Evolutionary conservation across 2,797 vertebrate species (phyloP).

Genomic region (Micrastur ruficollis): DNA sequence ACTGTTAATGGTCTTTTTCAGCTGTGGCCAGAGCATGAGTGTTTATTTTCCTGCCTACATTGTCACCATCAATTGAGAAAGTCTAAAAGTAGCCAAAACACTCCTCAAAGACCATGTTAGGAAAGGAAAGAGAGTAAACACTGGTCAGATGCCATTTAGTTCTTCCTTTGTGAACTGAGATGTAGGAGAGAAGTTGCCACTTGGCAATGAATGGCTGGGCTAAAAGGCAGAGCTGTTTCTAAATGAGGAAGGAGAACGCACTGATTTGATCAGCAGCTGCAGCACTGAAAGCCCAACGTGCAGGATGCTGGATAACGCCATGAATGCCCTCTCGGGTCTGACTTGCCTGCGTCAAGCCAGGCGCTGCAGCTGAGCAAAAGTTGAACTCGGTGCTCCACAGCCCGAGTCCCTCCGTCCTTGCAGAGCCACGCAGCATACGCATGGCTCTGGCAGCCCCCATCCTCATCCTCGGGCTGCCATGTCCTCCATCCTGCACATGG

Average conservation of each 20-base stretch:
- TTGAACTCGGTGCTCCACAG: fast-evolving
- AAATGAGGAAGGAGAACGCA: background rate
- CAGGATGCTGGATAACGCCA: background rate
- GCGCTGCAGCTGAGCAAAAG: background rate
- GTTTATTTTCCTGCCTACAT: constrained; percentile 41
- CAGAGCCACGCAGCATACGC: fast-evolving
- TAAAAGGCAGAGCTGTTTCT: constrained; percentile 23
- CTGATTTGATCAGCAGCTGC: background rate
- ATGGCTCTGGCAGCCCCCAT: fast-evolving
- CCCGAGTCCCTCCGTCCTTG: fast-evolving
- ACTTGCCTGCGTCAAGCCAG: background rate
- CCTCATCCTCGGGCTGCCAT: fast-evolving
- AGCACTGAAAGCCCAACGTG: background rate
- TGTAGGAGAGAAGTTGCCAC: constrained; percentile 4
- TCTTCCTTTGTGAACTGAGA: constrained; percentile 13
- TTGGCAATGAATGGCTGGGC: constrained; percentile 9
- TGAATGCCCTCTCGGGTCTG: background rate
- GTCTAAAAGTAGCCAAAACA: constrained; percentile 39
- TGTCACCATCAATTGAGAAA: constrained; percentile 56
- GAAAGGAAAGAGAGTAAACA: background rate
- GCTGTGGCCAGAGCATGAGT: constrained; percentile 50
- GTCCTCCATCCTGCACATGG: fast-evolving
- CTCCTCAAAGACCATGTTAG: constrained; percentile 19
- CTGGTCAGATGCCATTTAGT: constrained; percentile 42
- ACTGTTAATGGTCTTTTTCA: constrained; percentile 63